Percentiles rank a stretch among this genome's conserved stretches.
Evolutionary conservation across 2,888 invertebrate species (phyloP).

Genomic region (Cheilosia scutellata): DNA sequence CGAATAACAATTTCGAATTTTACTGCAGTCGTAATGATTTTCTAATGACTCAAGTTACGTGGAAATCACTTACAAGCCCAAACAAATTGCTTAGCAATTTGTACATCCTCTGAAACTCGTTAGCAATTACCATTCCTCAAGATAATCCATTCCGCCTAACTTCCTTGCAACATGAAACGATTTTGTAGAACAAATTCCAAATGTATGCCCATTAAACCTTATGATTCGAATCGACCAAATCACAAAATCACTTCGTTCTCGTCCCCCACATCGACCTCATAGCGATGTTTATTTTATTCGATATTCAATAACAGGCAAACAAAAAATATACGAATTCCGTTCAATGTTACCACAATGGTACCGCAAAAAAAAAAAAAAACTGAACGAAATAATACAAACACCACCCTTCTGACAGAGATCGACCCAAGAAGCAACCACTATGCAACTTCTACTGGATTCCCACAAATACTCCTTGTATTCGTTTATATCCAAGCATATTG

Average conservation of each 20-base stretch:
- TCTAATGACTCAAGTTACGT: too few species aligned
- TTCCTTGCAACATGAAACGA: constrained; percentile 25
- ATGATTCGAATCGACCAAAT: constrained; percentile 54
- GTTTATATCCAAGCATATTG: constrained; percentile 32
- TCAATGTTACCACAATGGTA: constrained; percentile 33
- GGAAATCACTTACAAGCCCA: too few species aligned
- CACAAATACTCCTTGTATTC: background rate
- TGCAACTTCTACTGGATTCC: constrained; percentile 18
- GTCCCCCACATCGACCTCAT: constrained; percentile 6
- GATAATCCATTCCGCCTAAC: constrained; percentile 12
- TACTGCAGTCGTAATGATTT: too few species aligned
- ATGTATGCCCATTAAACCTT: constrained; percentile 48
- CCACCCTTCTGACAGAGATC: background rate
- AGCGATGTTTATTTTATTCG: constrained; percentile 55
- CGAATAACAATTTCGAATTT: too few species aligned
- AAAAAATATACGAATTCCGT: constrained; percentile 12
- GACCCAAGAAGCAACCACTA: constrained; percentile 19
- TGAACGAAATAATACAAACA: background rate
- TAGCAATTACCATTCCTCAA: background rate
- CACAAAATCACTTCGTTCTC: constrained; percentile 42
- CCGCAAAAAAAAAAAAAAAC: constrained; percentile 30
- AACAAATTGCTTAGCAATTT: too few species aligned
- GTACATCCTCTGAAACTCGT: too few species aligned
- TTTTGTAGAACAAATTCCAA: constrained; percentile 9
- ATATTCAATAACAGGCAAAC: constrained; percentile 35